Conservation (phyloP, 2,113 vertebrate species). For the Conger conger region DNA sequence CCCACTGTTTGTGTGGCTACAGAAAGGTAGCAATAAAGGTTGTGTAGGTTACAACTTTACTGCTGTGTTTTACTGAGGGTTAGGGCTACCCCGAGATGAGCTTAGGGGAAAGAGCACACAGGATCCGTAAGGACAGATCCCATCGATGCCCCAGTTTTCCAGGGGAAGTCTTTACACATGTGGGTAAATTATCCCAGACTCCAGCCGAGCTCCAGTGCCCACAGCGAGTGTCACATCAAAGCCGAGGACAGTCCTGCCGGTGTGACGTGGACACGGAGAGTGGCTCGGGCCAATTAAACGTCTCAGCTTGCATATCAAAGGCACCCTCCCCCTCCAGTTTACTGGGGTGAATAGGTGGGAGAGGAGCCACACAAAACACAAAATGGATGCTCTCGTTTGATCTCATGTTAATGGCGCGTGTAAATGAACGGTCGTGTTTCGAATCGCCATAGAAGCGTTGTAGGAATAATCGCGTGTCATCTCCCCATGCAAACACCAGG, state of each 20-base stretch:
- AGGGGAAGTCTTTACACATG: not conserved
- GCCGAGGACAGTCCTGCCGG: not conserved
- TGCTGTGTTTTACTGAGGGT: not conserved
- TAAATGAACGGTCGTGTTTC: not conserved
- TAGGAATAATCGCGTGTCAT: not conserved
- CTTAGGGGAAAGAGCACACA: not conserved
- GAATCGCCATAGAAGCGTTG: not conserved
- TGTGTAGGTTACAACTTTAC: not conserved
- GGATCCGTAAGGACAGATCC: not conserved
- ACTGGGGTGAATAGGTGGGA: not conserved
- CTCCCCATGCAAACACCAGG: not conserved
- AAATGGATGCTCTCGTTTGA: not conserved
- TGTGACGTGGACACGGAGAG: not conserved
- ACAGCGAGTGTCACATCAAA: not conserved
- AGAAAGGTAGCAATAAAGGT: not conserved
- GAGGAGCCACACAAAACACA: not conserved
- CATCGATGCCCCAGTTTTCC: not conserved
- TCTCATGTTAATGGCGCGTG: not conserved
- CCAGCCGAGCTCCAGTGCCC: no score
- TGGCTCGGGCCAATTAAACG: not conserved
- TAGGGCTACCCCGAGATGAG: not conserved
- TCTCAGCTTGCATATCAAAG: not conserved
- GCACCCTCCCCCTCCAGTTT: not conserved
- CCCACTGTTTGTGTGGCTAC: not conserved
- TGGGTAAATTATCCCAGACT: not conserved